These are phyloP conservation scores for Hedychridium roseum DNA, from an alignment of 2,888 invertebrate genomes.

Conservation along the genomic window DNA sequence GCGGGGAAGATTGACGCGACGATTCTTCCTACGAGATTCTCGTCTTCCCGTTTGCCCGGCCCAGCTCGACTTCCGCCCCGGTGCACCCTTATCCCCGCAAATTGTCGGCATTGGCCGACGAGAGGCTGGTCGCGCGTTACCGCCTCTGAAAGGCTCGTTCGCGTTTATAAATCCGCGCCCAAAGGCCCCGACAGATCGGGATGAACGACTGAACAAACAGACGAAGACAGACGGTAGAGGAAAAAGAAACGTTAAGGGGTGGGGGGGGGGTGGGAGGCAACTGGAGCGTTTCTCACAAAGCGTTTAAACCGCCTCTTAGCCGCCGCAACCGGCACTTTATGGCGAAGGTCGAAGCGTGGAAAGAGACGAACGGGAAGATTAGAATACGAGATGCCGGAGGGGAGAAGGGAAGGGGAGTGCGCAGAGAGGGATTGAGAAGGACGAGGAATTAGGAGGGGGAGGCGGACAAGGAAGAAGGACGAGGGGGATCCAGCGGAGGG, in stretches of 20 bases:
- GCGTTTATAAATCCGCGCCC: conserved; percentile 58
- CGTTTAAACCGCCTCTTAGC: conserved; percentile 30
- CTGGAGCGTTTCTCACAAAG: conserved; percentile 44
- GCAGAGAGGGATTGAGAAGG: neutral
- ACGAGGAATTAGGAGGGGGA: neutral
- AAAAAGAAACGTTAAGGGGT: neutral
- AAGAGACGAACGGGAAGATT: neutral
- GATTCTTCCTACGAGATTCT: no score
- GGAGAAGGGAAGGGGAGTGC: neutral
- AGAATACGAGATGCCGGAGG: neutral
- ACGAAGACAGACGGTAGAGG: neutral
- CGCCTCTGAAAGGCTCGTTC: conserved; percentile 52
- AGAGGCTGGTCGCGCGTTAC: conserved; percentile 38
- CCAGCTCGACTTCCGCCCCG: conserved; percentile 27
- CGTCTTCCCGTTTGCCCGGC: neutral
- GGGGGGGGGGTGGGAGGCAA: conserved; percentile 12
- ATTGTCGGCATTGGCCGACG: conserved; percentile 55
- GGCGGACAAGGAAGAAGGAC: neutral
- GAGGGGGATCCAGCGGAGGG: no score
- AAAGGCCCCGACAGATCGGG: no score
- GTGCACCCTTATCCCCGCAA: conserved; percentile 47
- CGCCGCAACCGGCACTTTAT: conserved; percentile 39
- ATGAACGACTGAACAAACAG: no score
- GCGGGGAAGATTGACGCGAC: conserved; percentile 29
- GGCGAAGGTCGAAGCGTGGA: conserved; percentile 17